phyloP scores from a whole-genome alignment of 2,888 invertebrate genomes.

The Lobophora halterata region DNA sequence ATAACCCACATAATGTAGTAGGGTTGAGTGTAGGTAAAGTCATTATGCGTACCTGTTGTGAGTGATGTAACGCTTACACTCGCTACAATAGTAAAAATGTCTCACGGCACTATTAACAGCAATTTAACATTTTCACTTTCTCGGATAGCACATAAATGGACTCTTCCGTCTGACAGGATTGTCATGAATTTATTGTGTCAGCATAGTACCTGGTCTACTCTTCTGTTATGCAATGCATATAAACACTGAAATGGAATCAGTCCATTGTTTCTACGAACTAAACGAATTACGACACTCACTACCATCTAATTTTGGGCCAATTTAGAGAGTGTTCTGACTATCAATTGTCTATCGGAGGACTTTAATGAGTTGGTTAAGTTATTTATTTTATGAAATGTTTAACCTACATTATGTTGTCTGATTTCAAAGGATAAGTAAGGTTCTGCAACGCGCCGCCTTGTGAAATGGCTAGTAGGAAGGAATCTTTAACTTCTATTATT shows the following conservation, averaged over 20 bases:
- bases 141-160: constrained; percentile 43
- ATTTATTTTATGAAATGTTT: no score
- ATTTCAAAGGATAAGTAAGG: no score
- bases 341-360: constrained; percentile 7
- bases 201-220: constrained; percentile 16
- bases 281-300: constrained; percentile 11
- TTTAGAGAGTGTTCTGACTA: constrained; percentile 11
- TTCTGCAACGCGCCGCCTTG: no score
- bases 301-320: constrained; percentile 8
- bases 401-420: no score
- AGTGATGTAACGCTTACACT: constrained; percentile 46
- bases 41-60: constrained; percentile 31
- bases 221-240: constrained; percentile 20
- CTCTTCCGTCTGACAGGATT: constrained; percentile 47
- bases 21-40: no score
- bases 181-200: constrained; percentile 34
- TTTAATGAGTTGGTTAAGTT: no score
- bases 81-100: constrained; percentile 55
- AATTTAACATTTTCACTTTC: constrained; percentile 68
- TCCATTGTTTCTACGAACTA: constrained; percentile 22
- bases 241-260: constrained; percentile 18
- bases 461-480: no score
- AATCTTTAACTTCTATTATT: no score
- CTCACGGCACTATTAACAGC: constrained; percentile 62
- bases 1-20: not conserved